phyloP scores from a whole-genome alignment of 2,888 invertebrate genomes.

The Drosophila rellima region DNA sequence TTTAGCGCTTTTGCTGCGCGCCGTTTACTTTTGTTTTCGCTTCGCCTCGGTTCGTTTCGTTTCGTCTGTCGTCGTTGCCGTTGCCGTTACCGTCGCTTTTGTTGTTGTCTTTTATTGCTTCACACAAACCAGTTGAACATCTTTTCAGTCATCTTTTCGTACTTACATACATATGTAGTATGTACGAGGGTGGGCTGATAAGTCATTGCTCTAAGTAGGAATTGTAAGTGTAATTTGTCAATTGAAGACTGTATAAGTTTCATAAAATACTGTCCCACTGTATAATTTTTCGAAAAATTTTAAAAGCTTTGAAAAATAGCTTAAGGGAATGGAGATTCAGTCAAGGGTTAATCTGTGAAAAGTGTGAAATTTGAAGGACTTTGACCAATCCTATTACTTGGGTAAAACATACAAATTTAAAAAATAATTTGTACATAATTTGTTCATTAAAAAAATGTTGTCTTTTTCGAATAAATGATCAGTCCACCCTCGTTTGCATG shows the following conservation, averaged over 20 bases:
- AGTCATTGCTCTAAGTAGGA: neutral
- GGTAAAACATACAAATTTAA: too few relatives aligned
- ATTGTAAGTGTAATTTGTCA: too few relatives aligned
- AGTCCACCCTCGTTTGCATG: neutral
- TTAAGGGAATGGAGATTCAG: neutral
- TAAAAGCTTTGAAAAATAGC: neutral
- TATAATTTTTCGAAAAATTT: neutral
- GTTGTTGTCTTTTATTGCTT: constrained; percentile 65
- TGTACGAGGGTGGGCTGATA: neutral
- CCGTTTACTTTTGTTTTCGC: constrained; percentile 66
- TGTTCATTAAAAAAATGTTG: too few relatives aligned
- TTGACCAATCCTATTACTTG: too few relatives aligned
- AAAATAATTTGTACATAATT: too few relatives aligned
- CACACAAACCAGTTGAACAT: constrained; percentile 72
- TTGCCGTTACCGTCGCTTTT: constrained; percentile 23
- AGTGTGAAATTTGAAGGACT: too few relatives aligned
- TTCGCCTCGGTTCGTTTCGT: constrained; percentile 39
- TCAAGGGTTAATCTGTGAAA: too few relatives aligned
- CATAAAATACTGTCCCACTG: too few relatives aligned
- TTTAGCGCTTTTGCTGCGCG: constrained; percentile 61
- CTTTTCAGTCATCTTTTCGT: constrained; percentile 53
- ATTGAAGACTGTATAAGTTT: neutral
- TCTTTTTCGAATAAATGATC: neutral
- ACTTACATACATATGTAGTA: constrained; percentile 15
- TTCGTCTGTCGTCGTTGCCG: constrained; percentile 18